Conservation (phyloP, 2,888 invertebrate species). For the Agriopis aurantiaria region DNA sequence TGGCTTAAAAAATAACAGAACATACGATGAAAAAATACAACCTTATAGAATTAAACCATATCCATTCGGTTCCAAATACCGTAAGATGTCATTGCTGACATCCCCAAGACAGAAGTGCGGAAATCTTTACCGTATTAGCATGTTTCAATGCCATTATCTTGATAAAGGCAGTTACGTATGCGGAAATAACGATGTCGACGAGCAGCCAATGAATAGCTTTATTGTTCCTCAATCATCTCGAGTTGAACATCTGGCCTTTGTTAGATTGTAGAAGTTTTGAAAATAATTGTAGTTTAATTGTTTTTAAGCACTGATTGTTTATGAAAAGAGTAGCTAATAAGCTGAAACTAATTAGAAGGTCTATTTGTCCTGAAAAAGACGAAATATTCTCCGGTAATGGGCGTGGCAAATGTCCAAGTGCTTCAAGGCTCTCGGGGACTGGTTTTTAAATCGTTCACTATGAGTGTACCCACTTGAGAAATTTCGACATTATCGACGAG, state of each 20-base stretch:
- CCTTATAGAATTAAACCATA: slow-evolving; percentile 28
- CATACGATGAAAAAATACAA: slow-evolving; percentile 21
- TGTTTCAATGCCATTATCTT: slow-evolving; percentile 79
- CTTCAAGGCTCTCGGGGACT: slow-evolving; percentile 75
- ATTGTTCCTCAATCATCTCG: slow-evolving; percentile 72
- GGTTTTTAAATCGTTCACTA: slow-evolving; percentile 76
- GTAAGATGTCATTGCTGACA: slow-evolving; percentile 11
- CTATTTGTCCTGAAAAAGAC: slow-evolving; percentile 31
- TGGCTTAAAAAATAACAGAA: slow-evolving; percentile 29
- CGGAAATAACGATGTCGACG: slow-evolving; percentile 65
- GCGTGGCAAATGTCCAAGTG: slow-evolving; percentile 80
- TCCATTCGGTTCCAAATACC: slow-evolving; percentile 1
- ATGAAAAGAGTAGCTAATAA: background rate
- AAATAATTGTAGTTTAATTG: slow-evolving; percentile 16
- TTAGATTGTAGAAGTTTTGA: slow-evolving; percentile 46
- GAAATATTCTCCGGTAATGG: slow-evolving; percentile 68
- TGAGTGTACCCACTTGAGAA: slow-evolving; percentile 70
- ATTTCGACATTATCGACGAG: slow-evolving; percentile 72
- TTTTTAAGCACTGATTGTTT: slow-evolving; percentile 20
- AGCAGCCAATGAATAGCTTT: slow-evolving; percentile 59
- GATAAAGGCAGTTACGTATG: slow-evolving; percentile 77
- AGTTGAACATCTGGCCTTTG: slow-evolving; percentile 70
- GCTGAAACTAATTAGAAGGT: slow-evolving; percentile 3
- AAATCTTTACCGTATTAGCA: slow-evolving; percentile 69
- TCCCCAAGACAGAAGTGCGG: slow-evolving; percentile 56